Evolutionary conservation across 2,888 invertebrate species (phyloP), one percentile per base, ranked within the genome.

Genomic region (Nomada ruficornis): DNA sequence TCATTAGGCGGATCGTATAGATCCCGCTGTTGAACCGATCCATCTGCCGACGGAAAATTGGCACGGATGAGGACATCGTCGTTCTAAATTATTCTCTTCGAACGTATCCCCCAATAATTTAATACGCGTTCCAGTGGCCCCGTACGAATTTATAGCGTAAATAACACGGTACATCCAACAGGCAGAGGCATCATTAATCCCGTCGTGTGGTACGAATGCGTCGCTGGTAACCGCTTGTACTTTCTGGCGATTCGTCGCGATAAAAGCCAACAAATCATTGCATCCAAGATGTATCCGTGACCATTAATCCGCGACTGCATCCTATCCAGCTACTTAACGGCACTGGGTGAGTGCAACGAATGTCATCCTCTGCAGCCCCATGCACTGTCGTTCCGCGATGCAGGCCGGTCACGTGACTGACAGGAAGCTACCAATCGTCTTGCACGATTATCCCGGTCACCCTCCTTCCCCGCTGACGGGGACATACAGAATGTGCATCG

Each of bases 351-450:
- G 88, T 88, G 88, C 88, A 88, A 88, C 88, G 88, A 88, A 88
- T 88, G 88, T 88, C 88, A 88, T 88, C 88, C 88, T 88, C 88
- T 74, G 83, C 86, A 85, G 85, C 85, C 85, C 89, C 85, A 86
- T 87, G 81, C 83, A 64, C 82, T 67, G 84, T 72, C 87, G 83
- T 85, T 85, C 77, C 85, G 83, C 88, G 90, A 88, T 90, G 90
- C 91, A 88, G 89, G 90, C 88, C 89, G 91, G 89, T 93, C 93
- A 93, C 93, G 93, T 93, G 93, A 92, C 91, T 90, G 90, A 91
- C 94, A 93, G 94, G 94, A 94, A 93, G 92, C 91, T 89, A 90
- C 92, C 93, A 94, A 93, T 93, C 93, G 93, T 93, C 93, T 93
- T 93, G 90, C 88, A 86, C 92, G 93, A 93, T 93, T 93, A 93